Evolutionary conservation across 2,888 invertebrate genomes (phyloP).

Genomic region (Acheta domesticus): DNA sequence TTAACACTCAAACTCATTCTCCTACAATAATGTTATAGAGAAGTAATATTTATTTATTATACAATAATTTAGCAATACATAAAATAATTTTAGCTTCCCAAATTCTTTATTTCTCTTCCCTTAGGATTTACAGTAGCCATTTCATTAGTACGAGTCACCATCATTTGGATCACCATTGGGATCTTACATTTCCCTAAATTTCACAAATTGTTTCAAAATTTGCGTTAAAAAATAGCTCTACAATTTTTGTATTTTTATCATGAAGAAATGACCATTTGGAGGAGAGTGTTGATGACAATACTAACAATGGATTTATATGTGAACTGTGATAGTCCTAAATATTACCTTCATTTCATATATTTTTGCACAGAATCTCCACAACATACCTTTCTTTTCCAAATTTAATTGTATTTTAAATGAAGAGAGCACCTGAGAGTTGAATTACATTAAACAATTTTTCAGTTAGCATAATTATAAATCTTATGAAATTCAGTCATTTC

Average conservation of each 20-base stretch:
- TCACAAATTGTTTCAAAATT: neutral
- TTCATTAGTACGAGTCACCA: neutral
- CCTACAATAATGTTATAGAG: too few species aligned
- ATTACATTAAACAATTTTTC: too few species aligned
- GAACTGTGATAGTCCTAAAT: slow-evolving; percentile 18
- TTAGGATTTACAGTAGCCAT: neutral
- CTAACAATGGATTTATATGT: neutral
- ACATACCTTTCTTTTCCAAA: too few species aligned
- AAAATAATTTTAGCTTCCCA: neutral
- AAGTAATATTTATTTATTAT: too few species aligned
- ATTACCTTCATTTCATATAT: neutral
- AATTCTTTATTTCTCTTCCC: neutral
- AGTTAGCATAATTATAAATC: too few species aligned
- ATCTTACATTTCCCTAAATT: neutral
- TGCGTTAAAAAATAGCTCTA: too few species aligned
- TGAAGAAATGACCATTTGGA: neutral
- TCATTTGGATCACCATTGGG: neutral
- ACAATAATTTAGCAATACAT: neutral
- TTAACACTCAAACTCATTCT: neutral
- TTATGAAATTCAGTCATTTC: too few species aligned
- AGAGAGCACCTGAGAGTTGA: too few species aligned
- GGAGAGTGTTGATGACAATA: neutral
- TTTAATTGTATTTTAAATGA: too few species aligned
- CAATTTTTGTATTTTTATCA: too few species aligned
- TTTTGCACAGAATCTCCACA: too few species aligned